Evolutionary conservation across 2,888 invertebrate species (phyloP).

Genomic region (Pecten maximus): DNA sequence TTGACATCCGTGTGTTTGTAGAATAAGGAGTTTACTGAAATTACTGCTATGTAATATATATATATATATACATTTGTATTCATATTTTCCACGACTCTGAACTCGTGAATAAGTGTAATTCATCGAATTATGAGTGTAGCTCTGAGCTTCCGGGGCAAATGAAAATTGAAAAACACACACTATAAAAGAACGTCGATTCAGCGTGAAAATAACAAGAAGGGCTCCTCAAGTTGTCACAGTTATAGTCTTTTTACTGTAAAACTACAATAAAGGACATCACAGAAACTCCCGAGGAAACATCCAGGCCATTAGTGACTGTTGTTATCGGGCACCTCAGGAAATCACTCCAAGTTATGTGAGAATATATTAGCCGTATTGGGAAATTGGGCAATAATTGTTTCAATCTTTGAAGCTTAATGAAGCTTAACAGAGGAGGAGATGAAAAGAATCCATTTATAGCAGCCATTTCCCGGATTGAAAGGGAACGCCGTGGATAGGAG

Average conservation of each 20-base stretch:
- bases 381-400: slow-evolving; percentile 30
- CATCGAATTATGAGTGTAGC: too few relatives aligned
- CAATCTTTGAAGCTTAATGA: slow-evolving; percentile 14
- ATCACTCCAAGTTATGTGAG: neutral
- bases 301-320: neutral
- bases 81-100: too few relatives aligned
- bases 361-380: neutral
- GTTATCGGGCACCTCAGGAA: neutral
- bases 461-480: neutral
- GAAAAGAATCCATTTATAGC: neutral
- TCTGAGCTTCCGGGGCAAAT: too few relatives aligned
- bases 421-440: neutral
- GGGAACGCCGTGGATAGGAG: neutral
- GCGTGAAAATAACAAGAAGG: too few relatives aligned
- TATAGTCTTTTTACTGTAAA: neutral
- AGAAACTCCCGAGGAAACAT: neutral
- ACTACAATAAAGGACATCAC: neutral
- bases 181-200: too few relatives aligned
- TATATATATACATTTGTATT: too few relatives aligned
- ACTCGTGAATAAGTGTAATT: too few relatives aligned
- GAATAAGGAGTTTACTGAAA: too few relatives aligned
- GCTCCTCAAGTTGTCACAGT: too few relatives aligned
- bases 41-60: too few relatives aligned
- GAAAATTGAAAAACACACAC: too few relatives aligned
- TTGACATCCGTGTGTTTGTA: too few relatives aligned